Conservation (phyloP, 2,888 invertebrate genomes). For the Tinea pellionella region DNA sequence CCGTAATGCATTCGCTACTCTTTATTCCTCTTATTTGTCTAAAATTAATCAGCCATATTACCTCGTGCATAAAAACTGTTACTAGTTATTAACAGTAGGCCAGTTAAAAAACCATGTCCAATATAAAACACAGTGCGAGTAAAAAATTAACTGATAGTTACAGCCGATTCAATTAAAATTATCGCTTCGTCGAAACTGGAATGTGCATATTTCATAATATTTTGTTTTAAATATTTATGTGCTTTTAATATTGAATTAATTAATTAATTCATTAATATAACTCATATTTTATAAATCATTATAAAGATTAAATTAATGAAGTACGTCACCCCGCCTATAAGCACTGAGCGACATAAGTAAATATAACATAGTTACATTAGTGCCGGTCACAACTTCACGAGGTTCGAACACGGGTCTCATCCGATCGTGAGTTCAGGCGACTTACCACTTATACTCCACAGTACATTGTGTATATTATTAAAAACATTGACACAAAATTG, state of each 20-base stretch:
- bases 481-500: not conserved
- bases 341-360: too few species aligned
- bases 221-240: too few species aligned
- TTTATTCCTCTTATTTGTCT: slow-evolving; percentile 12
- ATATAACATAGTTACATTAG: too few species aligned
- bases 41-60: slow-evolving; percentile 10
- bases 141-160: not conserved
- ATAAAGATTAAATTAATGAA: too few species aligned
- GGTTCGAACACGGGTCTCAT: too few species aligned
- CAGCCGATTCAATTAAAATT: not conserved
- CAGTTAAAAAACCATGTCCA: not conserved
- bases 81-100: not conserved
- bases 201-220: not conserved
- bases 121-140: not conserved
- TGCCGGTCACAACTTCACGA: too few species aligned
- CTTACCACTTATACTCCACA: too few species aligned
- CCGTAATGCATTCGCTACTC: slow-evolving; percentile 10
- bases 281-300: too few species aligned
- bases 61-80: not conserved
- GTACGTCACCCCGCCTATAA: too few species aligned
- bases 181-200: not conserved
- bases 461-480: too few species aligned
- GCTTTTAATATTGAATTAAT: not conserved
- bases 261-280: not conserved
- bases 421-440: too few species aligned